Base-by-base conservation (phyloP, 2,113 vertebrate genomes). In the Alexandromys fortis region DNA sequence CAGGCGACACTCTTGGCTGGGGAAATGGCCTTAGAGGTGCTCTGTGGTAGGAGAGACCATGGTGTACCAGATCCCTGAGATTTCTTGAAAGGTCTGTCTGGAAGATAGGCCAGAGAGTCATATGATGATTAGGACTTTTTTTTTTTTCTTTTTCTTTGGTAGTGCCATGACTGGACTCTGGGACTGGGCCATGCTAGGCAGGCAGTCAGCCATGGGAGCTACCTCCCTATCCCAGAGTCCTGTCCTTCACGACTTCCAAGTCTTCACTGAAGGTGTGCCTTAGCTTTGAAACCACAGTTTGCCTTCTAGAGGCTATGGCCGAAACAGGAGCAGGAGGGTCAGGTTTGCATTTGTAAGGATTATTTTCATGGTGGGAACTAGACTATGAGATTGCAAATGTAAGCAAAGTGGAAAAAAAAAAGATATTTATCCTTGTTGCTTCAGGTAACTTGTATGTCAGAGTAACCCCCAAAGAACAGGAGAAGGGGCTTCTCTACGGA, bases 71-170 rank as follows among this genome's bases (percentile, higher is more conserved):
- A 58, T 16, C 33, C 86, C 49, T 55, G 47, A 58, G 38, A 47
- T 79, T 79, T 95, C 95, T n/a, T 89, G 83, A 82, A 92, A 75
- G 63, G 30, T 45, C 47, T 83, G 9, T 42, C 16, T 61, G 52
- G 55, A 67, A 95, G 55, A 42, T 10, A 86, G 47, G 14, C 42
- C 16, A 21, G 13, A 19, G 12, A 3, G 28, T 65, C 85, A 72
- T 77, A 45, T 61, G 33, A 5, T 33, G 10, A 21, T 65, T 85
- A 42, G 12, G 65, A 45, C 19, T 86, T 5, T 9, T 30, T 47
- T 30, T 47, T 83, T 14, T 7, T 26, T 68, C 19, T 47, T 83
- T 14, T 7, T 28, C 42, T 17, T 68, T 67, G 21, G 5, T 7
- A n/a, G 67, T 5, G 47, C 13, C 1, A 8, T 52, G 47, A 38